Evolutionary conservation across 2,113 vertebrate species (phyloP).

Genomic region (Puffinus mauretanicus): DNA sequence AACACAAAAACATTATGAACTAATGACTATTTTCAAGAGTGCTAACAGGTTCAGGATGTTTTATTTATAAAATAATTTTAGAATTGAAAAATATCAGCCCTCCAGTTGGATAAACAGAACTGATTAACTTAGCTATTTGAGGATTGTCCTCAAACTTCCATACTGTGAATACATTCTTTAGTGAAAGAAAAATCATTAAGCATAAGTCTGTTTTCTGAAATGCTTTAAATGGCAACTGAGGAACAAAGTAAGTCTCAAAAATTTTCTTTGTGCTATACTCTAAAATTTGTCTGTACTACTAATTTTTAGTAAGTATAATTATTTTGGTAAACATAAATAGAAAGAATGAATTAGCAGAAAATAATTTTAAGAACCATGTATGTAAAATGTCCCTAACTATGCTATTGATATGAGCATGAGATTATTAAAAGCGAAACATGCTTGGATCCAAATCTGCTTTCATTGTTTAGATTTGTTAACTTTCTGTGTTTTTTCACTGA

Average conservation of each 20-base stretch:
- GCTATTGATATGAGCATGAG: neutral
- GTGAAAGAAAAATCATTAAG: neutral
- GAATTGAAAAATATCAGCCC: neutral
- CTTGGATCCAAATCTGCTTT: neutral
- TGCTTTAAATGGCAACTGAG: neutral
- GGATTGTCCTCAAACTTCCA: neutral
- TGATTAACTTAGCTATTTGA: neutral
- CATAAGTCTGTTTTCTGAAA: neutral
- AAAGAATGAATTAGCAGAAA: neutral
- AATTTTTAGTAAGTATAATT: neutral
- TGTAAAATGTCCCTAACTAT: neutral
- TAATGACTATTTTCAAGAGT: neutral
- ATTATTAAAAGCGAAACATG: neutral
- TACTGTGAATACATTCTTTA: neutral
- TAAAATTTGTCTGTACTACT: neutral
- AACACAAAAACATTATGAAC: neutral
- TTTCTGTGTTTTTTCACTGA: neutral
- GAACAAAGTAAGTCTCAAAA: neutral
- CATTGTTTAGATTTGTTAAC: neutral
- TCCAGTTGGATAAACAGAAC: neutral
- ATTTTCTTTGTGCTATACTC: neutral
- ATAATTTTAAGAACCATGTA: neutral
- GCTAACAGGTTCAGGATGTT: neutral
- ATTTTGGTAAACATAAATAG: neutral
- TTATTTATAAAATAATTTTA: neutral